Evolutionary conservation across 2,797 vertebrate genomes (phyloP).

Genomic region (Hoplostethus mediterraneus): DNA sequence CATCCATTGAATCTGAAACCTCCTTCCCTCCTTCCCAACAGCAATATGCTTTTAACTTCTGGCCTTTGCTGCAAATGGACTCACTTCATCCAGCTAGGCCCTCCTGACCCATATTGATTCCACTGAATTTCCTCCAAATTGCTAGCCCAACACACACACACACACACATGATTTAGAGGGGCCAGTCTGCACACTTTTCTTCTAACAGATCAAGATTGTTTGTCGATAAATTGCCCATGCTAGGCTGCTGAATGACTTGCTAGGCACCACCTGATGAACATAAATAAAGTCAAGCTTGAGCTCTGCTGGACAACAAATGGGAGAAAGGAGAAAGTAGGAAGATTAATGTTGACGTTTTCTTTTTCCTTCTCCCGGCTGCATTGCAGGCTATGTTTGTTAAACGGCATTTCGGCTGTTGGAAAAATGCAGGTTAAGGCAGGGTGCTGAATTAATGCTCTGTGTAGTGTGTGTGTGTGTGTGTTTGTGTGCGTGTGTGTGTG

Average conservation of each 20-base stretch:
- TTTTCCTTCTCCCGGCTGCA: constrained; percentile 14
- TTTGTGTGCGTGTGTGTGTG: background rate
- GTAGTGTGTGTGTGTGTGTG: constrained; percentile 9
- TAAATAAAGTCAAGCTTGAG: constrained; percentile 40
- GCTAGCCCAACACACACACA: background rate
- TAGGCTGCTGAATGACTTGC: constrained; percentile 13
- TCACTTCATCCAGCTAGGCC: constrained; percentile 23
- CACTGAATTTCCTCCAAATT: constrained; percentile 29
- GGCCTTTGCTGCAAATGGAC: constrained; percentile 42
- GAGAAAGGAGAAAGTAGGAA: constrained; percentile 28
- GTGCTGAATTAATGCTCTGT: constrained; percentile 16
- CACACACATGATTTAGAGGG: background rate
- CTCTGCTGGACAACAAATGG: constrained; percentile 24
- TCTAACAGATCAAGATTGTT: constrained; percentile 19
- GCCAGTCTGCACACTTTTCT: constrained; percentile 5
- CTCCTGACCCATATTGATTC: constrained; percentile 49
- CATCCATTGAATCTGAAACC: constrained; percentile 20
- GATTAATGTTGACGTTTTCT: constrained; percentile 52
- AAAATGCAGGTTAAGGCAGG: constrained; percentile 52
- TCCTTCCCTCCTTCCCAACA: constrained; percentile 6
- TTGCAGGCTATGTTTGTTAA: constrained; percentile 34
- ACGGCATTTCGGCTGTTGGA: constrained; percentile 34
- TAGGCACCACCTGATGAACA: constrained; percentile 31
- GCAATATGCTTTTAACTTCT: constrained; percentile 54
- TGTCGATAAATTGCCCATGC: constrained; percentile 13